Percentiles rank a stretch among this genome's conserved stretches.
Evolutionary conservation across 2,797 vertebrate genomes (phyloP).

Genomic region (Falco berigora): DNA sequence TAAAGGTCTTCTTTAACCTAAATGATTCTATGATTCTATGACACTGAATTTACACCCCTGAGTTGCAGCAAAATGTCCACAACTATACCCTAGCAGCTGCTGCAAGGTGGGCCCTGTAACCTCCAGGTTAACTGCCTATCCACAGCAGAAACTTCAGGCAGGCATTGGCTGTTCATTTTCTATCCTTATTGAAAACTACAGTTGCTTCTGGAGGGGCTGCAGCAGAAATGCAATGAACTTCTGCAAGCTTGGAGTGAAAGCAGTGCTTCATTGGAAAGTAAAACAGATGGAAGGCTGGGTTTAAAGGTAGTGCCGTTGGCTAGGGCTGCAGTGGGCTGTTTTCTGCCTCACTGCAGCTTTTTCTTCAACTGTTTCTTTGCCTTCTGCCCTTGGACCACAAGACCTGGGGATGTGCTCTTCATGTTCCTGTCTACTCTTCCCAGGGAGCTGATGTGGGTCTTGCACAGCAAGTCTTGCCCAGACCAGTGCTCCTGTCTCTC

Average conservation of each 20-base stretch:
- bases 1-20: neutral
- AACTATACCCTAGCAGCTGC: neutral
- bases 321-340: neutral
- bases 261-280: neutral
- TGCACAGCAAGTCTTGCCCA: neutral
- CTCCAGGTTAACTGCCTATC: neutral
- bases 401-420: neutral
- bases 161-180: neutral
- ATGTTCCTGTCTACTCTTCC: neutral
- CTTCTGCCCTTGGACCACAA: neutral
- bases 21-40: neutral
- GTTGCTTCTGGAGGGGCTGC: neutral
- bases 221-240: neutral
- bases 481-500: neutral
- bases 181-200: neutral
- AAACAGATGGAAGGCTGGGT: neutral
- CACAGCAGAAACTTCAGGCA: neutral
- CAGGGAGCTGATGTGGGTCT: neutral
- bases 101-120: neutral
- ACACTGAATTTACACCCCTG: no score
- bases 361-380: neutral
- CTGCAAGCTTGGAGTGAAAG: neutral
- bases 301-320: fast-evolving
- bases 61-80: neutral
- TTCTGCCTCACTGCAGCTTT: neutral